Percentiles rank a stretch among this genome's conserved stretches.
These are phyloP conservation scores for Tetrapedia diversipes DNA, from an alignment of 2,888 invertebrate species.

Conservation along the genomic window DNA sequence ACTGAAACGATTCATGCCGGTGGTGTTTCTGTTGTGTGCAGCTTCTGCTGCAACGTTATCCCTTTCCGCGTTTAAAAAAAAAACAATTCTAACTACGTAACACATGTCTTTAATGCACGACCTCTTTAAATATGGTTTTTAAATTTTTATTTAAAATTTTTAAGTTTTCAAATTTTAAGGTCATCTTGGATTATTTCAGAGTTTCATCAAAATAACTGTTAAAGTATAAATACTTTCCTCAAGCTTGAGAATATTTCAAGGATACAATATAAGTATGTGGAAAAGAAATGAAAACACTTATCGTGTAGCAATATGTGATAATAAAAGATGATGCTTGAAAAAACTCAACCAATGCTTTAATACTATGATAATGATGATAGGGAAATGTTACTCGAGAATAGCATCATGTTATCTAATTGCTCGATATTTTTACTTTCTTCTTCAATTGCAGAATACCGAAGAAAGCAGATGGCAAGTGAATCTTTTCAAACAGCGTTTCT, in stretches of 20 bases:
- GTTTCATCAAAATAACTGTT: neutral
- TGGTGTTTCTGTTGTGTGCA: neutral
- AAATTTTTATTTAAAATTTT: neutral
- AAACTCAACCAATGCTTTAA: neutral
- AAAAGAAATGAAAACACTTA: too few relatives aligned
- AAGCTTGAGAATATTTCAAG: neutral
- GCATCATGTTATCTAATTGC: slow-evolving; percentile 21
- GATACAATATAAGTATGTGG: neutral
- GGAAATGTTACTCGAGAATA: neutral
- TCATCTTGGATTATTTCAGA: neutral
- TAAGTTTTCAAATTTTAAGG: neutral
- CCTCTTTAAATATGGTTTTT: neutral
- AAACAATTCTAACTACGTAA: too few relatives aligned
- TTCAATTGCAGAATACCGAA: neutral
- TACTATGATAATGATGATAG: too few relatives aligned
- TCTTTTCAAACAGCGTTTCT: neutral
- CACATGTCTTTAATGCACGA: neutral
- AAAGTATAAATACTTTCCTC: neutral
- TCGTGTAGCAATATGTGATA: too few relatives aligned
- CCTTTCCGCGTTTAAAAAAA: neutral
- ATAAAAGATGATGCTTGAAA: too few relatives aligned
- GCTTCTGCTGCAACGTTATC: neutral
- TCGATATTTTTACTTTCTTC: slow-evolving; percentile 31
- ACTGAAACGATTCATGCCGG: neutral
- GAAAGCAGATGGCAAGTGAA: neutral